A percentile compares a stretch with the other conserved stretches of the same genome.
phyloP scores from a whole-genome alignment of 1,140 invertebrate genomes.

The Drosophila paulistorum region DNA sequence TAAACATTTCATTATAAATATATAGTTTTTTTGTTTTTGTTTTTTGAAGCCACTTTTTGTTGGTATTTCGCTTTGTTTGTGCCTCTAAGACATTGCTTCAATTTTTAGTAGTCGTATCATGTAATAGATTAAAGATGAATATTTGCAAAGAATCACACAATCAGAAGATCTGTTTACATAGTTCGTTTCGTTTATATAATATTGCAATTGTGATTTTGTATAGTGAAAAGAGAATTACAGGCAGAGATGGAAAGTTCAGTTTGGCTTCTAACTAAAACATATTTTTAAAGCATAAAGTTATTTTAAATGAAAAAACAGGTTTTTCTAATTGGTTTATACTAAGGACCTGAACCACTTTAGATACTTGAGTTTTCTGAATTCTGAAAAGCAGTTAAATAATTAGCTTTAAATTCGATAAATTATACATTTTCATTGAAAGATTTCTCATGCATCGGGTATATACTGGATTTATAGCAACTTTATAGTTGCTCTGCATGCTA shows the following conservation, averaged over 20 bases:
- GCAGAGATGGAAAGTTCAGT: not conserved
- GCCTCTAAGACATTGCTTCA: conserved; percentile 56
- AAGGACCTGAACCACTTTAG: not conserved
- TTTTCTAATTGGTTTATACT: not conserved
- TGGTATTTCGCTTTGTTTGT: conserved; percentile 23
- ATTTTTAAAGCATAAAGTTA: not conserved
- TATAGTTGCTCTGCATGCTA: too few relatives aligned
- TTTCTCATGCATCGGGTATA: too few relatives aligned
- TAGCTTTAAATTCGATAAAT: too few relatives aligned
- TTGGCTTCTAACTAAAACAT: not conserved
- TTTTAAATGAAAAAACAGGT: not conserved
- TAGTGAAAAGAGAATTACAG: not conserved
- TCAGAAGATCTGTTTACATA: conserved; percentile 60
- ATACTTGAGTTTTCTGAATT: not conserved
- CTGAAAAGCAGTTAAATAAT: not conserved
- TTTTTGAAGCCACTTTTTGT: conserved; percentile 17
- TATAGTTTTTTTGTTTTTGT: conserved; percentile 23
- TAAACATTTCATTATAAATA: conserved; percentile 65
- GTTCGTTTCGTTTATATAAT: conserved; percentile 7
- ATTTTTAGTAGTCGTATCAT: conserved; percentile 48
- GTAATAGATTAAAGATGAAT: conserved; percentile 42
- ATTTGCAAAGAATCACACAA: conserved; percentile 58
- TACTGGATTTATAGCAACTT: too few relatives aligned
- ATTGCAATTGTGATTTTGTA: not conserved
- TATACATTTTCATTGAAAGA: too few relatives aligned